Evolutionary conservation across 37 sponge, comb jelly and placozoan genomes (phyloP), one percentile per base, ranked within the genome.

Genomic region (Cladorhizidae sp.): DNA sequence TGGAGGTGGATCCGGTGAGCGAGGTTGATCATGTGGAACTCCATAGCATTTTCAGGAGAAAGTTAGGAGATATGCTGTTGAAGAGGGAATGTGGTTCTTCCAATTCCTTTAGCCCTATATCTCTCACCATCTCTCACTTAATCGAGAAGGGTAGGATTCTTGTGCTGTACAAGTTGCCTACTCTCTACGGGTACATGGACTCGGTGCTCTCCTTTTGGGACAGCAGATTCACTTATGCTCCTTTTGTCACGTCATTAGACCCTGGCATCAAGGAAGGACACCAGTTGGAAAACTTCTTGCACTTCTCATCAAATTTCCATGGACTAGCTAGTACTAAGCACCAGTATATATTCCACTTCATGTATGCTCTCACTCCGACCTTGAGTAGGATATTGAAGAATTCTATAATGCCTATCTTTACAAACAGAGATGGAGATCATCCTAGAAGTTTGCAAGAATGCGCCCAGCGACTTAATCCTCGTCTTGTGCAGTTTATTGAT

Each of bases 291-390:
- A 29, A 74, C 22, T 74, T 74, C 29, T 31, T 26, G 35, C 15
- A 11, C 20, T 74, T 74, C 36, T 31, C 33, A 9, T 40, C 54
- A 11, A 23, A 8, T 42, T 42, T 5, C 23, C 23, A 71, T 8
- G 23, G n/a, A 42, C 26, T 18, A 22, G 43, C 42, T 20, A 28
- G 29, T 8, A 45, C 11, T 7, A 54, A 54, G n/a, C 12, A 20
- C 20, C 37, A 38, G 40, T 33, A 36, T 68, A 50, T 74, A 18
- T 74, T 74, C 57, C 74, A 74, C 49, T 74, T 74, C 17, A 74
- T 74, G 74, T 74, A 74, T 52, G 74, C 74, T 8, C 74, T 74
- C 56, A 74, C 74, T 74, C 74, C 74, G 22, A 6, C 43, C 17
- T 35, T 74, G n/a, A 22, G 55, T 52, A 57, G 31, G 20, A 74